Base-by-base conservation (phyloP, 2,888 invertebrate genomes). In the Hylaea fasciaria region DNA sequence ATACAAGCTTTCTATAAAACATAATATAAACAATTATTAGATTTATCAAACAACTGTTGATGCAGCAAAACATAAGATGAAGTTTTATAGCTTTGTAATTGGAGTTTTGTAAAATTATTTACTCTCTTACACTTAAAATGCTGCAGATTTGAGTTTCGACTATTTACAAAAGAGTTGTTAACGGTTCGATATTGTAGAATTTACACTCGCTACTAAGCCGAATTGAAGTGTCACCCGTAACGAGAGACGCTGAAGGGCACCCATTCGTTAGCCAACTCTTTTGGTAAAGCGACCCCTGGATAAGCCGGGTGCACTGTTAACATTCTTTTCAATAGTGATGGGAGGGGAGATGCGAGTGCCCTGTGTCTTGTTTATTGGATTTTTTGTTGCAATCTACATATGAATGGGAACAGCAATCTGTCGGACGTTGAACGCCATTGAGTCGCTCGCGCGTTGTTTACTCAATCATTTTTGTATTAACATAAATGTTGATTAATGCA, bases 311-410 rank as follows among this genome's bases (percentile, higher is more conserved):
- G 88, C 85, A 80, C 85, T 87, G 87, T 86, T 91, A 89, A 91
- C 89, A 91, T 91, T 91, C 89, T 89, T 91, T 90, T 91, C 90
- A 91, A 91, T 91, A 91, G 91, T 89, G 89, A 90, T 81, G 82
- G 58, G 76, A 83, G 87, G 90, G 91, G 88, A 86, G 84, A 81
- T 77, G 78, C 76, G 81, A 85, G 83, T 78, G 76, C 86, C 82
- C 88, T 81, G 77, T 85, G 86, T 87, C 87, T 89, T 91, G 91
- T 91, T 91, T 91, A 92, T 91, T 91, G 90, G 91, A 91, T 91
- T 92, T 91, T 92, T 91, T 91, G 91, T 89, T 87, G 80, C 91
- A 87, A 89, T 92, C 89, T 92, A 87, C 91, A 92, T 92, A 90
- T 92, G 91, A 92, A 92, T 91, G 76, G 86, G 75, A 81, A 83